These are phyloP conservation scores for Procambarus clarkii DNA, from an alignment of 1,140 invertebrate genomes.

Conservation along the genomic window DNA sequence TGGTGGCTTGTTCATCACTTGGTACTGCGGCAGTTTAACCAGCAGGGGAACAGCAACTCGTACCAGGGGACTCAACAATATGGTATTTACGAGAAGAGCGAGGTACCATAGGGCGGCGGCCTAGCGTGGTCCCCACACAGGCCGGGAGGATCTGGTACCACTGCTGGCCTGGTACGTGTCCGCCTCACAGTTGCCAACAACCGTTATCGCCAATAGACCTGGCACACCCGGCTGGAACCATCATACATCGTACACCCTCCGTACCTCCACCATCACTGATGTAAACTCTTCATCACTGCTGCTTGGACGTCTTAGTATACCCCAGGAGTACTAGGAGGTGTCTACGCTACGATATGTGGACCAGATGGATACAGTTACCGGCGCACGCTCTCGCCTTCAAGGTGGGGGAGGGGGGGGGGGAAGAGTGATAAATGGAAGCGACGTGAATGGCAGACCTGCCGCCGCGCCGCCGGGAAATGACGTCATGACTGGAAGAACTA, in stretches of 20 bases:
- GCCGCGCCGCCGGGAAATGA: background rate
- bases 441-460: background rate
- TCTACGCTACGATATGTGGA: background rate
- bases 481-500: background rate
- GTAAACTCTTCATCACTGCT: background rate
- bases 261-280: background rate
- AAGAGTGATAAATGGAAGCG: background rate
- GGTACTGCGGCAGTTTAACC: too few relatives aligned
- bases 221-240: background rate
- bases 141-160: background rate
- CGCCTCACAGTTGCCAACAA: background rate
- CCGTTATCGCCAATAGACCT: background rate
- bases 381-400: background rate
- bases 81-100: too few relatives aligned
- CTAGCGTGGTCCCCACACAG: too few relatives aligned
- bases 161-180: conserved; percentile 4
- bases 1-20: too few relatives aligned
- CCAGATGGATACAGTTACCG: background rate
- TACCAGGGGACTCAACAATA: too few relatives aligned
- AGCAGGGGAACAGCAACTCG: too few relatives aligned
- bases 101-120: too few relatives aligned
- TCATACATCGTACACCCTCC: background rate
- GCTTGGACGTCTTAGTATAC: background rate
- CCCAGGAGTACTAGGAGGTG: background rate
- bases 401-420: background rate